Conservation (phyloP, 2,888 invertebrate genomes). For the Eilema depressum region DNA sequence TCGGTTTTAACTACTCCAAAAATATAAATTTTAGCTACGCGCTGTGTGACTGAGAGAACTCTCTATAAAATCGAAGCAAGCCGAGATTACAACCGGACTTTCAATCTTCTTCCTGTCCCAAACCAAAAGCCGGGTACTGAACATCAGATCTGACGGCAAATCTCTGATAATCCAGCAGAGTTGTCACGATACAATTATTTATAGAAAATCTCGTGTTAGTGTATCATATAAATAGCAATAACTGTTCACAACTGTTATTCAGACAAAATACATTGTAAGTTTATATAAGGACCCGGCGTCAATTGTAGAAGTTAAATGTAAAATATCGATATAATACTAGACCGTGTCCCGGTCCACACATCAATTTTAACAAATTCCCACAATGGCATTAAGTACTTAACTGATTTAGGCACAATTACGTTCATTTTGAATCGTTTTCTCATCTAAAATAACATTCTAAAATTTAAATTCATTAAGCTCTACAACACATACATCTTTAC, state of each 20-base stretch:
- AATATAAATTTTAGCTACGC: background rate
- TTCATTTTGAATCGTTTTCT: constrained; percentile 50
- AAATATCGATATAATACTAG: constrained; percentile 38
- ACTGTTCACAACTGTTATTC: constrained; percentile 24
- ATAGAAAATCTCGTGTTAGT: constrained; percentile 19
- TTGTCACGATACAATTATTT: constrained; percentile 29
- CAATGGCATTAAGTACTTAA: constrained; percentile 54
- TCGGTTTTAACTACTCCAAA: background rate
- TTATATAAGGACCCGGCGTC: constrained; percentile 24
- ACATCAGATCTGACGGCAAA: background rate
- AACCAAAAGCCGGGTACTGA: background rate
- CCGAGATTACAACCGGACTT: background rate
- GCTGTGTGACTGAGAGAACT: background rate
- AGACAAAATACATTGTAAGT: constrained; percentile 25
- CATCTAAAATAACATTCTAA: constrained; percentile 51
- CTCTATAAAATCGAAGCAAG: background rate
- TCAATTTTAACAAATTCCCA: constrained; percentile 35
- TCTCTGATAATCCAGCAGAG: constrained; percentile 19
- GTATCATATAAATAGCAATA: constrained; percentile 11
- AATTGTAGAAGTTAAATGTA: constrained; percentile 30
- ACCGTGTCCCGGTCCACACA: constrained; percentile 26
- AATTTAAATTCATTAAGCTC: constrained; percentile 54
- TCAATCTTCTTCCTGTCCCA: background rate
- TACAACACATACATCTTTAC: constrained; percentile 50
- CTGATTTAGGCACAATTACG: constrained; percentile 60